Base-by-base conservation (phyloP, 1,140 invertebrate species). In the Tribolium castaneum region DNA sequence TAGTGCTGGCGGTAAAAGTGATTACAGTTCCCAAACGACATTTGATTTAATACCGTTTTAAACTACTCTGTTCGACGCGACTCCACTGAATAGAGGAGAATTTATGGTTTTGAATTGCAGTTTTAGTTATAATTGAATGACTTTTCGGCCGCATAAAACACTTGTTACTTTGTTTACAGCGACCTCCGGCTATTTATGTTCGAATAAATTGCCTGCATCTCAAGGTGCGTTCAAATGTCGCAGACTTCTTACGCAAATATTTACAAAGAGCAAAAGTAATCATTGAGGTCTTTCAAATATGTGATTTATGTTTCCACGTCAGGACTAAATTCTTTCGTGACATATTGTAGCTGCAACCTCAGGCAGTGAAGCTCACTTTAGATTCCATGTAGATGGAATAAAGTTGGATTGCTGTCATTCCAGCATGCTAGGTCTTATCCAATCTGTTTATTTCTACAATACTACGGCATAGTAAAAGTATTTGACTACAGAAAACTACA, bases 121-220 rank as follows among this genome's bases (percentile, higher is more conserved):
- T 73, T 73, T 73, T 73, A 73, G 71, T 73, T 73, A 56, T 73
- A 73, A 73, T 73, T 73, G 71, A 73, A 73, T 52, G 71, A 73
- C 71, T 73, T 73, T 73, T 51, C 30, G 50, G 9, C 16, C 6
- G 19, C n/a, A 54, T 73, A 73, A 73, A 73, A 30, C 14, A 56
- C 71, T 51, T 73, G 71, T 56, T 54, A 73, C 71, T 34, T 51
- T 73, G 71, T 72, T 72, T 49, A 49, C 4, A 54, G 16, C 13
- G 71, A 35, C 3, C 1, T 6, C 0, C 6, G 13, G 30, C 7
- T 6, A 30, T 30, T 30, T 45, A 45, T 45, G n/a, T 45, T 45
- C 39, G 6, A 30, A 30, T 30, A 30, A 30, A 30, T 30, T 30
- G 6, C 25, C 5, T 6, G 25, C 5, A 30, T 30, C 6, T 30